Percentiles rank a stretch among this genome's conserved stretches.
Conservation (phyloP, 30 jellyfish, hydroid and myxozoan genomes). For the Chrysaora quinquecirrha region DNA sequence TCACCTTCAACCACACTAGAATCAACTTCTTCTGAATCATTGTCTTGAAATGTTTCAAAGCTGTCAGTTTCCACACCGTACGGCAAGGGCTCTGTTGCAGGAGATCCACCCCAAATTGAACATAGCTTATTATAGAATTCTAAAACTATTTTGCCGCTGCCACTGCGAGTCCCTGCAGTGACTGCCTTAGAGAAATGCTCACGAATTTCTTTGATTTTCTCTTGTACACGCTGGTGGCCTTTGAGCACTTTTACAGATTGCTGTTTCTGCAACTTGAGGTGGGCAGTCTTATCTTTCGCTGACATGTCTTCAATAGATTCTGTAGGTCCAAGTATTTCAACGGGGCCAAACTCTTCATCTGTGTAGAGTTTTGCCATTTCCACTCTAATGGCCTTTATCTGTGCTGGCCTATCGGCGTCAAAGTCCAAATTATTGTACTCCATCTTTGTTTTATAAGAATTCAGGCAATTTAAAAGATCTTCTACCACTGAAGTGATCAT, state of each 20-base stretch:
- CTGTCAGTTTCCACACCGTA: background rate
- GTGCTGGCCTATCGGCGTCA: slow-evolving; percentile 52
- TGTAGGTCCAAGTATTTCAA: slow-evolving; percentile 1
- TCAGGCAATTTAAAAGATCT: slow-evolving; percentile 24
- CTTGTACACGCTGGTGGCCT: slow-evolving; percentile 3
- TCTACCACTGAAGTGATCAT: slow-evolving; percentile 37
- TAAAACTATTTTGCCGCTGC: slow-evolving; percentile 66
- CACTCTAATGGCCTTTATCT: slow-evolving; percentile 28
- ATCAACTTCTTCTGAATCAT: background rate
- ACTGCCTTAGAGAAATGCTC: slow-evolving; percentile 61
- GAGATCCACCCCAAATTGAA: background rate
- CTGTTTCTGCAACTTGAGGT: slow-evolving; percentile 1
- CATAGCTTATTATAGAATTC: slow-evolving; percentile 30
- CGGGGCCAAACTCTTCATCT: slow-evolving; percentile 18
- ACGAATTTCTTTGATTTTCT: slow-evolving; percentile 55
- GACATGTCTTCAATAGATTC: background rate
- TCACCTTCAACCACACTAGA: background rate
- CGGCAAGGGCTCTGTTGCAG: slow-evolving; percentile 4
- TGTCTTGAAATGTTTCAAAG: background rate
- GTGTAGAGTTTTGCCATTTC: slow-evolving; percentile 42
- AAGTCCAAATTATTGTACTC: slow-evolving; percentile 36
- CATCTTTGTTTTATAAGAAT: slow-evolving; percentile 35
- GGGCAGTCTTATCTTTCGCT: background rate
- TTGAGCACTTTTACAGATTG: background rate
- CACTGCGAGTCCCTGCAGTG: slow-evolving; percentile 64